Evolutionary conservation across 64 coral and sea anemone genomes (phyloP).

Genomic region (Montipora efflorescens): DNA sequence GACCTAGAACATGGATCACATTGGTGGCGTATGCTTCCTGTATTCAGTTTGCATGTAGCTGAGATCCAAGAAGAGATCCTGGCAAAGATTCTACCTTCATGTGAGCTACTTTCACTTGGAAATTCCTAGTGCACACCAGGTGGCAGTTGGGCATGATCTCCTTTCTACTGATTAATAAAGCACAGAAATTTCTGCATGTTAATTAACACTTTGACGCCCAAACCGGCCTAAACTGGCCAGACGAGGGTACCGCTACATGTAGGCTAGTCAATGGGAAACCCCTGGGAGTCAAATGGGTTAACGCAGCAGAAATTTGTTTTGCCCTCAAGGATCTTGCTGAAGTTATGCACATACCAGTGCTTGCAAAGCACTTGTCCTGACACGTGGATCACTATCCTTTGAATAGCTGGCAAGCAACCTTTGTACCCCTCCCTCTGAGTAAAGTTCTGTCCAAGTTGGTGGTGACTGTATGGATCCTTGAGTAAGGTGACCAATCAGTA

Average conservation of each 20-base stretch:
- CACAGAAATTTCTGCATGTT: too few species aligned
- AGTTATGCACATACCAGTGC: slow-evolving; percentile 73
- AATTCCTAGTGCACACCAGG: neutral
- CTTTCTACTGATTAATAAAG: too few species aligned
- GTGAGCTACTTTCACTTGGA: neutral
- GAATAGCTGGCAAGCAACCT: slow-evolving; percentile 76
- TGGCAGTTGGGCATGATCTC: too few species aligned
- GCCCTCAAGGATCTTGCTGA: too few species aligned
- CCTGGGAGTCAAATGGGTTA: too few species aligned
- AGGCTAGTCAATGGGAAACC: too few species aligned
- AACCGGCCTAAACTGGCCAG: neutral
- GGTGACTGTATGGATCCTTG: slow-evolving; percentile 29
- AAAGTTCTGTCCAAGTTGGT: slow-evolving; percentile 16
- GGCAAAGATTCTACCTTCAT: neutral
- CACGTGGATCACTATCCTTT: slow-evolving; percentile 92
- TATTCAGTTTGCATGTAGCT: too few species aligned
- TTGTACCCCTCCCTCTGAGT: slow-evolving; percentile 50
- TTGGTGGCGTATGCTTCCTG: too few species aligned
- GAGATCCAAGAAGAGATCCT: neutral
- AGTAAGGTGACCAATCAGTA: slow-evolving; percentile 83
- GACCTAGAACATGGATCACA: too few species aligned
- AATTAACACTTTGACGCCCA: too few species aligned
- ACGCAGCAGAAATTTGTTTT: too few species aligned
- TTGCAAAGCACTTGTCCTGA: slow-evolving; percentile 90
- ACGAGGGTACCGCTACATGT: too few species aligned